A percentile compares a stretch with the other conserved stretches of the same genome.
Conservation (phyloP, 23 tunicate genomes). For the Diplosoma virens region DNA sequence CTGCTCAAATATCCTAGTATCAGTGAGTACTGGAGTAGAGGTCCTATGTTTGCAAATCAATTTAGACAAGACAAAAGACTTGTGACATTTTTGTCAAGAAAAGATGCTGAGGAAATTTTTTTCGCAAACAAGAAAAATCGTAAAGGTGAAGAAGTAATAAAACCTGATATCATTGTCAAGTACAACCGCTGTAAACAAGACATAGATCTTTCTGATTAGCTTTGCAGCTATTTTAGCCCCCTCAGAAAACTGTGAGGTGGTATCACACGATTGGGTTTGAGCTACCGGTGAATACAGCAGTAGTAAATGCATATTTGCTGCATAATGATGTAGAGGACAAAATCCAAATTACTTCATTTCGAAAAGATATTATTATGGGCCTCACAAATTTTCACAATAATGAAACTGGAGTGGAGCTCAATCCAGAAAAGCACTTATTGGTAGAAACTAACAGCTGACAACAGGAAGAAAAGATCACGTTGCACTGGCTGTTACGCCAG, state of each 20-base stretch:
- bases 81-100: not conserved
- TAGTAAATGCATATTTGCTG: conserved; percentile 10
- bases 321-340: not conserved
- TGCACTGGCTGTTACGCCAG: not conserved
- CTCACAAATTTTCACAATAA: not conserved
- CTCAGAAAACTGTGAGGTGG: not conserved
- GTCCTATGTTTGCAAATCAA: not conserved
- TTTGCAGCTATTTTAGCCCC: not conserved
- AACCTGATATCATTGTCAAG: conserved; percentile 4
- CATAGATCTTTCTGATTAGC: not conserved
- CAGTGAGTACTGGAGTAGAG: conserved; percentile 3
- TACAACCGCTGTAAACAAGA: conserved; percentile 5
- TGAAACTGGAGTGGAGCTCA: not conserved
- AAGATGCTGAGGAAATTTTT: not conserved
- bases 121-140: not conserved
- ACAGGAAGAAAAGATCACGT: conserved; percentile 4
- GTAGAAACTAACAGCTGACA: not conserved
- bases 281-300: too few relatives aligned
- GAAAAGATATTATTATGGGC: not conserved
- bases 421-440: not conserved
- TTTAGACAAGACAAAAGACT: not conserved
- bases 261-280: not conserved
- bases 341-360: not conserved
- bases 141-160: not conserved
- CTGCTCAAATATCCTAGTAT: not conserved